phyloP scores from a whole-genome alignment of 1,140 invertebrate species.

The Drosophila equinoxialis region DNA sequence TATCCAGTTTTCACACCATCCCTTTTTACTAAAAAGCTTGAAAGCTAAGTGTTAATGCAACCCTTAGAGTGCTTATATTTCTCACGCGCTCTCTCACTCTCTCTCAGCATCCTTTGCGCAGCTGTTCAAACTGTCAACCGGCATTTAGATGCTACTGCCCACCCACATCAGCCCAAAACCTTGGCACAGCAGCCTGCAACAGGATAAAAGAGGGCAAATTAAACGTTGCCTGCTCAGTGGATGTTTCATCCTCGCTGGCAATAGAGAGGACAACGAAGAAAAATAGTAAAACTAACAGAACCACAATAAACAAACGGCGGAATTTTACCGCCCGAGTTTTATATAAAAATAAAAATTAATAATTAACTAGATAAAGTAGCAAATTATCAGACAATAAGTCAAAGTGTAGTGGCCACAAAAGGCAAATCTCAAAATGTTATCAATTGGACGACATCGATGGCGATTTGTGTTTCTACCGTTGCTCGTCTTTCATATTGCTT shows the following conservation, averaged over 20 bases:
- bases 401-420: conserved; percentile 7
- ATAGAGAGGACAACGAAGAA: conserved; percentile 15
- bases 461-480: conserved; percentile 35
- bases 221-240: conserved; percentile 52
- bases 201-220: conserved; percentile 63
- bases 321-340: conserved; percentile 18
- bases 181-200: conserved; percentile 43
- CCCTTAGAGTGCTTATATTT: not conserved
- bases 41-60: not conserved
- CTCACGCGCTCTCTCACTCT: conserved; percentile 15
- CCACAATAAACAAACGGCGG: conserved; percentile 29
- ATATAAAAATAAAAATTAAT: conserved; percentile 28
- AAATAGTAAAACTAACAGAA: not conserved
- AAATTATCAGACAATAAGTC: conserved; percentile 13
- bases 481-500: conserved; percentile 49
- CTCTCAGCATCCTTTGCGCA: conserved; percentile 64
- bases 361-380: conserved; percentile 10
- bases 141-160: conserved; percentile 60
- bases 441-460: conserved; percentile 17
- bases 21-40: conserved; percentile 32
- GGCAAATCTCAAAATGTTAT: conserved; percentile 41
- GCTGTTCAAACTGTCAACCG: conserved; percentile 66
- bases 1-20: conserved; percentile 33
- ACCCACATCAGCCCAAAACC: conserved; percentile 13
- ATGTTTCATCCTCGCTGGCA: conserved; percentile 60